Percentiles rank a stretch among this genome's conserved stretches.
Evolutionary conservation across 1,140 invertebrate species (phyloP).

Genomic region (Lanistes nyassanus): DNA sequence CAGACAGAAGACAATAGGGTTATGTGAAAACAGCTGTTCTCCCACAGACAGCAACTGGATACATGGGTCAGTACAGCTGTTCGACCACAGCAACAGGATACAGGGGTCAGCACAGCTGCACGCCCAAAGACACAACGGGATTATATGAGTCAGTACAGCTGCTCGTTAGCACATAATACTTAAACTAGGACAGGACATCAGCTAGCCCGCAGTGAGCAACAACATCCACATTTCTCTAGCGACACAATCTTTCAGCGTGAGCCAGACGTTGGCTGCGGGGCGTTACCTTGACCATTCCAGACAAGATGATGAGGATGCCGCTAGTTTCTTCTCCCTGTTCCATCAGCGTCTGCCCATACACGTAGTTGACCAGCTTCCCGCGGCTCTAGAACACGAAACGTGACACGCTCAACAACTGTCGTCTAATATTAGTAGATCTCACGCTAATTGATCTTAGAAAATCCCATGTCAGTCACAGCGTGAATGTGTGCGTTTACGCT

Average conservation of each 20-base stretch:
- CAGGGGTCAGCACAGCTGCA: too few species aligned
- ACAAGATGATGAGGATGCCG: conserved; percentile 66
- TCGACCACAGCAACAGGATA: too few species aligned
- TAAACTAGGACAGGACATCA: too few species aligned
- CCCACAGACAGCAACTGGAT: too few species aligned
- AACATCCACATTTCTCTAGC: too few species aligned
- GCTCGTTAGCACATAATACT: too few species aligned
- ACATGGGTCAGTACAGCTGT: too few species aligned
- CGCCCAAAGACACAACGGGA: too few species aligned
- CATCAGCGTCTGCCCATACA: conserved; percentile 58
- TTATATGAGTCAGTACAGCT: too few species aligned
- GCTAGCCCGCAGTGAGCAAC: background rate
- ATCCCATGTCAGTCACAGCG: background rate
- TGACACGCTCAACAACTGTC: background rate
- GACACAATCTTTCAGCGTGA: background rate
- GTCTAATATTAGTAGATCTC: background rate
- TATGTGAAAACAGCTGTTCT: too few species aligned
- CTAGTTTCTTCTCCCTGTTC: conserved; percentile 51
- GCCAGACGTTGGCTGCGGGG: background rate
- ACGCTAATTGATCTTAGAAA: background rate
- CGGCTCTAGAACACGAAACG: conserved; percentile 44
- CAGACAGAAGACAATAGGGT: too few species aligned
- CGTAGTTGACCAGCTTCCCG: conserved; percentile 49
- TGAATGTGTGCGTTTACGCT: background rate
- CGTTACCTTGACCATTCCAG: conserved; percentile 66